Percentiles rank a stretch among this genome's conserved stretches.
These are phyloP conservation scores for Lamprotornis superbus DNA, from an alignment of 2,113 vertebrate species.

Conservation along the genomic window DNA sequence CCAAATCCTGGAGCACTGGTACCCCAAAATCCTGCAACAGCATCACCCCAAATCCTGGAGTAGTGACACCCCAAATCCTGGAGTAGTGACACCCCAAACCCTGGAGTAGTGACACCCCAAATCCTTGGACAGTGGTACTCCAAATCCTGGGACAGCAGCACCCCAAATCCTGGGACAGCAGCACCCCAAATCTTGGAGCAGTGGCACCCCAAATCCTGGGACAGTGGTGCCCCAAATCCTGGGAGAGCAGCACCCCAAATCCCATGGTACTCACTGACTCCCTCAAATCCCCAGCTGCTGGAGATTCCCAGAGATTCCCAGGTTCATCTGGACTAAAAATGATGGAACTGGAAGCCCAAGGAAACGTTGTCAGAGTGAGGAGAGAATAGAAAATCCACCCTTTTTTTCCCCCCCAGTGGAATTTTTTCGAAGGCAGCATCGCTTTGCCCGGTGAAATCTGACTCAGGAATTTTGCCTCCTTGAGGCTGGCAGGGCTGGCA, in stretches of 20 bases:
- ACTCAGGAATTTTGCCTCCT: constrained; percentile 35
- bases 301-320: rapidly evolving
- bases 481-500: constrained; percentile 45
- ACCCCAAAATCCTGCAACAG: no score
- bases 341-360: not conserved
- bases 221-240: no score
- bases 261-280: rapidly evolving
- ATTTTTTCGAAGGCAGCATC: not conserved
- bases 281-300: not conserved
- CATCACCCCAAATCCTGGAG: no score
- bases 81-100: not conserved
- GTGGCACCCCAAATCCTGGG: no score
- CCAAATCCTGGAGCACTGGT: no score
- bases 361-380: rapidly evolving
- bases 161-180: not conserved
- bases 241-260: not conserved
- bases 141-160: not conserved
- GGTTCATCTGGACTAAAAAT: not conserved
- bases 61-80: not conserved
- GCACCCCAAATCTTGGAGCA: not conserved
- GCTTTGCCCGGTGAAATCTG: not conserved
- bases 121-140: not conserved
- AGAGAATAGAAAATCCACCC: not conserved
- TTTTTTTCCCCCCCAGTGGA: not conserved
- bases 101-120: not conserved